Percentiles rank a stretch among this genome's conserved stretches.
Conservation (phyloP, 2,797 vertebrate genomes). For the Tapera naevia region DNA sequence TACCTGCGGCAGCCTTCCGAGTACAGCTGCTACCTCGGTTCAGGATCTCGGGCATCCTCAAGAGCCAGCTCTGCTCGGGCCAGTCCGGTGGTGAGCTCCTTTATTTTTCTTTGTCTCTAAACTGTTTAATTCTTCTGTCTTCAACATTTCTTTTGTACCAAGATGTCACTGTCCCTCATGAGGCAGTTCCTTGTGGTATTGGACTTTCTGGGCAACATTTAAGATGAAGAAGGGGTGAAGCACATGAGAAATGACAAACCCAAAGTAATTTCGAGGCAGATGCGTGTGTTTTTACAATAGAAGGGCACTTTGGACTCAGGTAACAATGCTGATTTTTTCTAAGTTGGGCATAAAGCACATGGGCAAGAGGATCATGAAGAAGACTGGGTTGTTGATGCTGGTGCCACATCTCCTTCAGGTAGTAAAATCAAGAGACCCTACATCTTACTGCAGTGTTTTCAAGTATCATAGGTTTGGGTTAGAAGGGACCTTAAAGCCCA, state of each 20-base stretch:
- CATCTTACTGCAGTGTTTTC: neutral
- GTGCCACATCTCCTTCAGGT: neutral
- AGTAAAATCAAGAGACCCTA: neutral
- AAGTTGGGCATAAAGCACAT: neutral
- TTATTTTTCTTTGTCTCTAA: neutral
- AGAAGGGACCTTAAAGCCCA: too few species aligned
- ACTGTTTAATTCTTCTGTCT: neutral
- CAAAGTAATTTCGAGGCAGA: neutral
- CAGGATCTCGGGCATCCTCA: slow-evolving; percentile 90
- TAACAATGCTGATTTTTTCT: neutral
- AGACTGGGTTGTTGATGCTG: neutral
- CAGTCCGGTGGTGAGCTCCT: slow-evolving; percentile 93
- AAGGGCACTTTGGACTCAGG: accelerated
- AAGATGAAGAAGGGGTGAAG: neutral
- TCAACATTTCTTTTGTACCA: neutral
- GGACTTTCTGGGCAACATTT: neutral
- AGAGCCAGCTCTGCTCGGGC: slow-evolving; percentile 94
- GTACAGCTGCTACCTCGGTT: slow-evolving; percentile 85
- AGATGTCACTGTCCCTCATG: neutral
- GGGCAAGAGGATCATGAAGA: neutral
- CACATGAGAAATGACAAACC: neutral
- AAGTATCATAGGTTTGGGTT: too few species aligned
- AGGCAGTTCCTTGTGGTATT: neutral
- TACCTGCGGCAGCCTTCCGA: slow-evolving; percentile 83
- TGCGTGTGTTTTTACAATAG: neutral